Evolutionary conservation across 1,140 invertebrate species (phyloP).

Genomic region (Helicoverpa zea): DNA sequence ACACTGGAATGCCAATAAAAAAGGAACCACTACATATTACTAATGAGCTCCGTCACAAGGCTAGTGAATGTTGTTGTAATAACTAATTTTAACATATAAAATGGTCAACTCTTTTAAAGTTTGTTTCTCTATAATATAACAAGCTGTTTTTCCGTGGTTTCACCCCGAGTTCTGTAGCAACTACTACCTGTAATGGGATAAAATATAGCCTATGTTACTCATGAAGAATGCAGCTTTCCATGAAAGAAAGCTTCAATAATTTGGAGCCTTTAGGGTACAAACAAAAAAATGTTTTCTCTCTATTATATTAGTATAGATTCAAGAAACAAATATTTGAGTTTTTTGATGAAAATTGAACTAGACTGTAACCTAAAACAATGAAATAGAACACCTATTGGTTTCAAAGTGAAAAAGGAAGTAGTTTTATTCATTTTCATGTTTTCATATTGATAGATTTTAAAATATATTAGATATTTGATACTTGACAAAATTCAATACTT

Average conservation of each 20-base stretch:
- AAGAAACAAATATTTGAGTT: too few relatives aligned
- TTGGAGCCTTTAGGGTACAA: too few relatives aligned
- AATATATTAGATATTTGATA: not conserved
- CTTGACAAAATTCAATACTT: not conserved
- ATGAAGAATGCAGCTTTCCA: too few relatives aligned
- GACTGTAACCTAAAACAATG: too few relatives aligned
- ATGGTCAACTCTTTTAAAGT: not conserved
- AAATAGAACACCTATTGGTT: not conserved
- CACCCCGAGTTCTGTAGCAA: too few relatives aligned
- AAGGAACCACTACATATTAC: constrained; percentile 31
- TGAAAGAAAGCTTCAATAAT: too few relatives aligned
- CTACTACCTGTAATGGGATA: too few relatives aligned
- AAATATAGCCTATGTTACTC: too few relatives aligned
- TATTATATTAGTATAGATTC: too few relatives aligned
- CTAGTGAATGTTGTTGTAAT: not conserved
- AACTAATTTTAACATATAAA: constrained; percentile 6
- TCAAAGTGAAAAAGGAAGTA: not conserved
- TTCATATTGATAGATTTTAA: not conserved
- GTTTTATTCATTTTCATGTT: not conserved
- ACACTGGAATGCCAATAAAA: constrained; percentile 39
- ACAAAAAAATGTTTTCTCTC: too few relatives aligned
- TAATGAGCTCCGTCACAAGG: constrained; percentile 11
- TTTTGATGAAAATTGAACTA: too few relatives aligned
- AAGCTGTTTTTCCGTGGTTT: too few relatives aligned
- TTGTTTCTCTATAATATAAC: not conserved